Evolutionary conservation across 1,140 invertebrate genomes (phyloP).

Genomic region (Aphis craccivora): DNA sequence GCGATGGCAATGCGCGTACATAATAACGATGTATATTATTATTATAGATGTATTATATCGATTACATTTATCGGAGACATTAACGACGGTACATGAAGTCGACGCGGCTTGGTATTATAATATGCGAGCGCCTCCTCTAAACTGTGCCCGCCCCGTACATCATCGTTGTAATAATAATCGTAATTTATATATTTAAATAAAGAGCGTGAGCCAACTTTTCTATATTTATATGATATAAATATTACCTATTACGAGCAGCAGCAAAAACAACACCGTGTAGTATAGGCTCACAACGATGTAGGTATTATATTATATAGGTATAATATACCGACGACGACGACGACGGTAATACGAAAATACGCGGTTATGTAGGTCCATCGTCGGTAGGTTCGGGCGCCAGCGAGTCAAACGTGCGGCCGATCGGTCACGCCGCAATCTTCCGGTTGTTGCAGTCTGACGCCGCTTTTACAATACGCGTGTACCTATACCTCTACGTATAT

Average conservation of each 20-base stretch:
- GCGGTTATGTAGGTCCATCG: not conserved
- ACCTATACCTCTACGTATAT: not conserved
- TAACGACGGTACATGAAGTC: constrained; percentile 39
- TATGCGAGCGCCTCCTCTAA: not conserved
- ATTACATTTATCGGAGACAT: constrained; percentile 51
- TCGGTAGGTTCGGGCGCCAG: constrained; percentile 13
- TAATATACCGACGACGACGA: not conserved
- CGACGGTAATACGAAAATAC: constrained; percentile 21
- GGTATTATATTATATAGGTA: too few relatives aligned
- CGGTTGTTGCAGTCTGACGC: constrained; percentile 21
- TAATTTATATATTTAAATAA: not conserved
- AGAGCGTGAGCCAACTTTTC: not conserved
- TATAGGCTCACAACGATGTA: not conserved
- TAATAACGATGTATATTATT: not conserved
- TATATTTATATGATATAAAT: not conserved
- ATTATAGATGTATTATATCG: not conserved
- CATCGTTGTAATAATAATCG: not conserved
- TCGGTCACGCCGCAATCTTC: constrained; percentile 50
- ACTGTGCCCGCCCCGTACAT: not conserved
- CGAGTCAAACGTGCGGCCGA: constrained; percentile 42
- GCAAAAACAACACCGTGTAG: not conserved
- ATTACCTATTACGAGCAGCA: not conserved
- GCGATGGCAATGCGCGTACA: not conserved
- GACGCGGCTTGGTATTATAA: not conserved
- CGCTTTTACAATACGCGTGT: not conserved